These are phyloP conservation scores for Aviceda subcristata DNA, from an alignment of 2,113 vertebrate species.

Conservation along the genomic window DNA sequence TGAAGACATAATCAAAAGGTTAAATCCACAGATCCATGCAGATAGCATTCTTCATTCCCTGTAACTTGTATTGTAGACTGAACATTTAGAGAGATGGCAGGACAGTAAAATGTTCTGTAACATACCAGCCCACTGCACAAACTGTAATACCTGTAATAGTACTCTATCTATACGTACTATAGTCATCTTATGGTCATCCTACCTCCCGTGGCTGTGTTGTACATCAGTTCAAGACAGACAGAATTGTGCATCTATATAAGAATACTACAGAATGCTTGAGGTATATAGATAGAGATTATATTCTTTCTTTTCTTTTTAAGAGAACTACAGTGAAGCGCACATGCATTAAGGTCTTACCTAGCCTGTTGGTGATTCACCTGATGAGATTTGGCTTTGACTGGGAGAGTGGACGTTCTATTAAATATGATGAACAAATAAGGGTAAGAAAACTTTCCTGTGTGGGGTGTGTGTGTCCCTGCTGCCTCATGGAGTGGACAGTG, in stretches of 20 bases:
- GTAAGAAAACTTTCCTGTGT: conserved; percentile 66
- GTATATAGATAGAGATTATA: conserved; percentile 1
- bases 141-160: not conserved
- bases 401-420: conserved; percentile 98
- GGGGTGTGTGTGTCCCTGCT: no score
- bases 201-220: accelerated
- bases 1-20: not conserved
- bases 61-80: not conserved
- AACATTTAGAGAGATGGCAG: not conserved
- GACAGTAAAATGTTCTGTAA: not conserved
- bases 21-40: not conserved
- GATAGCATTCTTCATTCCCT: not conserved
- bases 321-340: conserved; percentile 97
- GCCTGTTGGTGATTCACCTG: conserved; percentile 93
- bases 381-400: conserved; percentile 99
- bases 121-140: not conserved
- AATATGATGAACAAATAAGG: conserved; percentile 98
- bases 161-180: accelerated
- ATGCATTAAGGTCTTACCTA: conserved; percentile 94
- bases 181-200: not conserved
- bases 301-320: conserved; percentile 73
- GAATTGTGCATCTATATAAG: not conserved
- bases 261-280: not conserved
- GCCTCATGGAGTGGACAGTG: accelerated
- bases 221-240: not conserved